These are phyloP conservation scores for Copsychus sechellarum DNA, from an alignment of 2,113 vertebrate genomes.

Conservation along the genomic window DNA sequence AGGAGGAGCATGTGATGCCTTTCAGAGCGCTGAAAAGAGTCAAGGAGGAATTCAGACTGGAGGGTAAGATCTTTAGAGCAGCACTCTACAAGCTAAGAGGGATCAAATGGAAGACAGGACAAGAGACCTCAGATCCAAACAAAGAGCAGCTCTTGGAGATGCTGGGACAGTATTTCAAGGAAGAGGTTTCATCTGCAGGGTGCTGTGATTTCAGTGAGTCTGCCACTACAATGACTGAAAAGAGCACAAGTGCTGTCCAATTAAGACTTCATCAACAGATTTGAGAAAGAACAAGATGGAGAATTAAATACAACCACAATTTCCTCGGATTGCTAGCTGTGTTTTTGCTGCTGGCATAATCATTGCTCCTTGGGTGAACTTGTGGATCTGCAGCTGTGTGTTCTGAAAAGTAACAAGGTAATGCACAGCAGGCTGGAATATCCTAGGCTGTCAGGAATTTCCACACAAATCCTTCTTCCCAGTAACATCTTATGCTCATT, in stretches of 20 bases:
- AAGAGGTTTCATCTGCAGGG: neutral
- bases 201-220: neutral
- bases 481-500: neutral
- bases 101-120: neutral
- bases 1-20: neutral
- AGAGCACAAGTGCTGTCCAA: neutral
- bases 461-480: neutral
- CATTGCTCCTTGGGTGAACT: neutral
- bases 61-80: neutral
- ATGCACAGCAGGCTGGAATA: neutral
- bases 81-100: neutral
- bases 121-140: neutral
- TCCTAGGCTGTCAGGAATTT: neutral
- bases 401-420: neutral
- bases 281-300: neutral
- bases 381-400: neutral
- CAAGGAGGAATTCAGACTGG: neutral
- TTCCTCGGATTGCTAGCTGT: neutral
- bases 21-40: fast-evolving
- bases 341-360: neutral
- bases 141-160: neutral
- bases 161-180: neutral
- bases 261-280: neutral
- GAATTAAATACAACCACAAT: neutral
- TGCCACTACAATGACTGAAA: neutral